A percentile compares a stretch with the other conserved stretches of the same genome.
Evolutionary conservation across 2,888 invertebrate species (phyloP).

Genomic region (Mycalesis mineus): DNA sequence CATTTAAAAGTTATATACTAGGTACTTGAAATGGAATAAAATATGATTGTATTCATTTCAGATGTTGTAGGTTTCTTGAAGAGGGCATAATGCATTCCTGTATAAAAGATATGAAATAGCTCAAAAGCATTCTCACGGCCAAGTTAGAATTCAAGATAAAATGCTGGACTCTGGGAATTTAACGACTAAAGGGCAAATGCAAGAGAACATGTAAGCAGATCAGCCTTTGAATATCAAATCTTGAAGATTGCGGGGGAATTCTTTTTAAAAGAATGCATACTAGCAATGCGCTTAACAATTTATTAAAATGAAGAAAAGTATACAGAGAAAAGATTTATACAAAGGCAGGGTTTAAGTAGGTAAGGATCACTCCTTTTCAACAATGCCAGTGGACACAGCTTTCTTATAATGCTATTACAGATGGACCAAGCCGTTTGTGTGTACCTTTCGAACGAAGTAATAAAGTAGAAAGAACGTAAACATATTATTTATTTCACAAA

Average conservation of each 20-base stretch:
- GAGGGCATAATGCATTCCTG: background rate
- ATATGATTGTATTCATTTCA: background rate
- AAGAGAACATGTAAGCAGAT: background rate
- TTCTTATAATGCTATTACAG: too few species aligned
- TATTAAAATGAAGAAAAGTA: too few species aligned
- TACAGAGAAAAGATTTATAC: too few species aligned
- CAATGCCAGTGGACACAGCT: too few species aligned
- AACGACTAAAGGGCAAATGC: background rate
- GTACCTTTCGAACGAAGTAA: too few species aligned
- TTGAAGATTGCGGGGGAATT: background rate
- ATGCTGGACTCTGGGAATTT: background rate
- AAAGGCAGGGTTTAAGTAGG: too few species aligned
- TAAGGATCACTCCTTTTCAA: too few species aligned
- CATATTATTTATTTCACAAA: too few species aligned
- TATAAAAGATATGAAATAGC: background rate
- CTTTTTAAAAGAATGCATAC: background rate
- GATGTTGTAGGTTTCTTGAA: background rate
- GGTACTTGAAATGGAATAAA: background rate
- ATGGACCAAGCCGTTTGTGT: too few species aligned
- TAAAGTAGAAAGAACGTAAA: too few species aligned
- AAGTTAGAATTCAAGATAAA: conserved; percentile 4
- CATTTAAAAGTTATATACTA: background rate
- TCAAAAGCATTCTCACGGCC: background rate
- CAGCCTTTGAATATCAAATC: background rate
- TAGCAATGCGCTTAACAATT: too few species aligned